Percentiles rank a stretch among this genome's conserved stretches.
Conservation (phyloP, 2,797 vertebrate species). For the Apogon hyalosoma region DNA sequence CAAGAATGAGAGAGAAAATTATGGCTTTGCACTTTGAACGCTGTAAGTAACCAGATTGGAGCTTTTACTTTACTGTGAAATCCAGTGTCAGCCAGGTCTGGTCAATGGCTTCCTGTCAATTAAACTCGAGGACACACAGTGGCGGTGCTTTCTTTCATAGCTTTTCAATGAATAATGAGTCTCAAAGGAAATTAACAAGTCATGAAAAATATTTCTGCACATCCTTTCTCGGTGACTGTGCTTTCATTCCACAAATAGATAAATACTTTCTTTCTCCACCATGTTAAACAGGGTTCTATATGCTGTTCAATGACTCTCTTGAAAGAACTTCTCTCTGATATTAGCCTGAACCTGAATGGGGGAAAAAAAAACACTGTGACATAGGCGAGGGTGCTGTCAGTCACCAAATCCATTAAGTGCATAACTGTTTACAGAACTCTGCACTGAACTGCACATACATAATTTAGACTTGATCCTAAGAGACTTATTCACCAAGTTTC, state of each 20-base stretch:
- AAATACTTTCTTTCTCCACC: neutral
- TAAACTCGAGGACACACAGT: slow-evolving; percentile 46
- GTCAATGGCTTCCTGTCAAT: slow-evolving; percentile 61
- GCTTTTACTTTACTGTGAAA: slow-evolving; percentile 53
- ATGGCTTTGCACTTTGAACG: slow-evolving; percentile 35
- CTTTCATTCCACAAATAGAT: neutral
- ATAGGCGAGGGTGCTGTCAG: slow-evolving; percentile 65
- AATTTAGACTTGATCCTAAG: slow-evolving; percentile 76
- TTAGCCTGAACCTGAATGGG: slow-evolving; percentile 21
- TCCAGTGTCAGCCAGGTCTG: slow-evolving; percentile 49
- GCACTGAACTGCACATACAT: slow-evolving; percentile 80
- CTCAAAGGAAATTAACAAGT: slow-evolving; percentile 25
- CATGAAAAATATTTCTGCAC: slow-evolving; percentile 24
- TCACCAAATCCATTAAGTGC: slow-evolving; percentile 79
- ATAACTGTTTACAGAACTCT: slow-evolving; percentile 80
- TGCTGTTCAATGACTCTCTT: slow-evolving; percentile 15
- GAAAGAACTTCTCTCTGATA: slow-evolving; percentile 27
- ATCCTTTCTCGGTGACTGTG: slow-evolving; percentile 25
- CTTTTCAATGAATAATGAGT: slow-evolving; percentile 25
- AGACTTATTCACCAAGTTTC: slow-evolving; percentile 62
- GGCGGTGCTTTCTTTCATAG: slow-evolving; percentile 11
- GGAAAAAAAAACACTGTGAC: slow-evolving; percentile 20
- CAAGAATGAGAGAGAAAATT: slow-evolving; percentile 22
- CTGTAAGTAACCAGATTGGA: slow-evolving; percentile 29
- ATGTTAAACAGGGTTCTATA: slow-evolving; percentile 1